Evolutionary conservation across 1,140 invertebrate genomes (phyloP).

Genomic region (Asbolus verrucosus): DNA sequence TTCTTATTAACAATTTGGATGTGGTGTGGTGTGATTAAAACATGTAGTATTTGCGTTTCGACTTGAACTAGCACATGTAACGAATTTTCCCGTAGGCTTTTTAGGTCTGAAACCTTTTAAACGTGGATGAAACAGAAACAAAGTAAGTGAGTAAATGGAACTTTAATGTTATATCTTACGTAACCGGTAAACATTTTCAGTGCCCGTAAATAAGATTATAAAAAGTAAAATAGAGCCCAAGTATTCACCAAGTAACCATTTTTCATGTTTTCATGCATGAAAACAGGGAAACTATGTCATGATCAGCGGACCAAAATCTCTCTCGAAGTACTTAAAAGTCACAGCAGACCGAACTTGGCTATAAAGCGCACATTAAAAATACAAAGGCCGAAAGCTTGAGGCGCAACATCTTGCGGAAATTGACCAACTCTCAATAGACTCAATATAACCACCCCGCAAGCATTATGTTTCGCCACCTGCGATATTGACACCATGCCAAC

Average conservation of each 20-base stretch:
- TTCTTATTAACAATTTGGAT: conserved; percentile 14
- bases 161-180: too few species aligned
- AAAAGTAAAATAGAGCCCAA: neutral
- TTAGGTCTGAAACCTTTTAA: conserved; percentile 14
- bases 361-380: conserved; percentile 25
- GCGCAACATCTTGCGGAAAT: conserved; percentile 14
- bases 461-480: conserved; percentile 7
- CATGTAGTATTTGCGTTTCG: conserved; percentile 15
- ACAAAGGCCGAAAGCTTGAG: conserved; percentile 11
- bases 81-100: conserved; percentile 19
- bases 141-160: neutral
- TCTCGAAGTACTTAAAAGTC: conserved; percentile 10
- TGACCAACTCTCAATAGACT: conserved; percentile 13
- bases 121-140: neutral
- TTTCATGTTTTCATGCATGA: neutral
- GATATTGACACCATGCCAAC: neutral
- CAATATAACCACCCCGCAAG: neutral
- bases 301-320: neutral
- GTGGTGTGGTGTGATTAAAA: conserved; percentile 13
- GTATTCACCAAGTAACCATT: neutral
- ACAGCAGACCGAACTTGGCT: neutral
- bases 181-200: too few species aligned
- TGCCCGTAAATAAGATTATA: too few species aligned
- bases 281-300: neutral
- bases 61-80: conserved; percentile 22